Conservation (phyloP, 2,888 invertebrate genomes). For the Caenorhabditis virilis region DNA sequence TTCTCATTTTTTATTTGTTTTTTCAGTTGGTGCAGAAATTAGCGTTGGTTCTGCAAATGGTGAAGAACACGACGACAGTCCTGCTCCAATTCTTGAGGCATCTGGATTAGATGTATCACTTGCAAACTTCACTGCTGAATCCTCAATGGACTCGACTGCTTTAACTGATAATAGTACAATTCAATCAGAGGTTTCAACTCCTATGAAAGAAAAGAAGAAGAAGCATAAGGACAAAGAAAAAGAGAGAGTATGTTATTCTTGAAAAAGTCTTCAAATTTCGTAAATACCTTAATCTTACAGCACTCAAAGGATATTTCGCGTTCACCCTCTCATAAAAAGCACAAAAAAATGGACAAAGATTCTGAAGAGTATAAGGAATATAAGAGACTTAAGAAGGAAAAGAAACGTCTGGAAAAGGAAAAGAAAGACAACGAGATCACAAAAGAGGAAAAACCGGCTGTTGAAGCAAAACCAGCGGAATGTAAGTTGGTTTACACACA, state of each 20-base stretch:
- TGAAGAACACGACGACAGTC: constrained; percentile 4
- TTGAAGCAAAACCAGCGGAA: no score
- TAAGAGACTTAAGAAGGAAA: constrained; percentile 27
- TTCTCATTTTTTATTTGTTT: neutral
- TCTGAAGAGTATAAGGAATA: constrained; percentile 31
- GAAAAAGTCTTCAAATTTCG: no score
- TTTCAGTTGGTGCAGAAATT: constrained; percentile 11
- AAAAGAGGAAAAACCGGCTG: no score
- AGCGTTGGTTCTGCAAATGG: neutral
- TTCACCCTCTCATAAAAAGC: constrained; percentile 4
- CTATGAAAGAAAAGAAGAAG: constrained; percentile 5
- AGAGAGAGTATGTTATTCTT: neutral
- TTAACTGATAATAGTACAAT: neutral
- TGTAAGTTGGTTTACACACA: no score
- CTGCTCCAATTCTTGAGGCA: no score
- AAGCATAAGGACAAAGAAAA: constrained; percentile 6
- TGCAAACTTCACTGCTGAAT: neutral
- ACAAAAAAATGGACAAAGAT: constrained; percentile 26
- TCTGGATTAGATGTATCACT: neutral
- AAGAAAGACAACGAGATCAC: no score
- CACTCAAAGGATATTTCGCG: neutral
- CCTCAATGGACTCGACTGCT: constrained; percentile 2
- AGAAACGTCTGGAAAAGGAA: constrained; percentile 14
- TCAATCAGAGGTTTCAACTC: neutral
- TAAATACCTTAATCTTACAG: no score